These are phyloP conservation scores for Cololabis saira DNA, from an alignment of 2,113 vertebrate species.

Conservation along the genomic window DNA sequence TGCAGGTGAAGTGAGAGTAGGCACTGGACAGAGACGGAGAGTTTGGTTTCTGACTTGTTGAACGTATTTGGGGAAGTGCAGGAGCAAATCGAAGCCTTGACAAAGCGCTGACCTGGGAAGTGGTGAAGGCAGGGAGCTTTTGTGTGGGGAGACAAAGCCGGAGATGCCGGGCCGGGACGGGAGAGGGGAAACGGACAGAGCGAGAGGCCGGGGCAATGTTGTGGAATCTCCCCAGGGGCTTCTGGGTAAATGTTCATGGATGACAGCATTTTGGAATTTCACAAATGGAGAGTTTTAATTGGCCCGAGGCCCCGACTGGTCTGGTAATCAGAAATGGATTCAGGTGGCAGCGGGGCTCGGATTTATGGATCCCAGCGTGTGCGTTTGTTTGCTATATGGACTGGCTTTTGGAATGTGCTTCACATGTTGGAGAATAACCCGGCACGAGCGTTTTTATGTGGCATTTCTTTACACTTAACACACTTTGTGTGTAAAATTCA, in stretches of 20 bases:
- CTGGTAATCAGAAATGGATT: slow-evolving; percentile 75
- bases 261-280: slow-evolving; percentile 84
- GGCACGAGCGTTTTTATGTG: slow-evolving; percentile 27
- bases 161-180: slow-evolving; percentile 68
- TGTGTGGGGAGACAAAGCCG: slow-evolving; percentile 79
- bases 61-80: slow-evolving; percentile 59
- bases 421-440: neutral
- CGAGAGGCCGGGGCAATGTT: slow-evolving; percentile 76
- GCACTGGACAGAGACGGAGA: slow-evolving; percentile 21
- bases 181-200: slow-evolving; percentile 64
- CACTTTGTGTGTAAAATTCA: neutral
- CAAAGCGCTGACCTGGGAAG: slow-evolving; percentile 84
- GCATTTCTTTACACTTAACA: slow-evolving; percentile 12
- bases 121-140: slow-evolving; percentile 83
- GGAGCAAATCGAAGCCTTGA: slow-evolving; percentile 71
- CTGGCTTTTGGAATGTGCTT: slow-evolving; percentile 6
- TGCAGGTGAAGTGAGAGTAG: slow-evolving; percentile 25
- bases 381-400: slow-evolving; percentile 35
- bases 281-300: slow-evolving; percentile 83
- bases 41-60: slow-evolving; percentile 63
- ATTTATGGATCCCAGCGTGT: slow-evolving; percentile 51
- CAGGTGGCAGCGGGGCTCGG: slow-evolving; percentile 47
- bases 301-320: slow-evolving; percentile 76
- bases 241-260: slow-evolving; percentile 84
- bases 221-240: slow-evolving; percentile 82